Evolutionary conservation across 2,888 invertebrate genomes (phyloP).

Genomic region (Erebia palarica): DNA sequence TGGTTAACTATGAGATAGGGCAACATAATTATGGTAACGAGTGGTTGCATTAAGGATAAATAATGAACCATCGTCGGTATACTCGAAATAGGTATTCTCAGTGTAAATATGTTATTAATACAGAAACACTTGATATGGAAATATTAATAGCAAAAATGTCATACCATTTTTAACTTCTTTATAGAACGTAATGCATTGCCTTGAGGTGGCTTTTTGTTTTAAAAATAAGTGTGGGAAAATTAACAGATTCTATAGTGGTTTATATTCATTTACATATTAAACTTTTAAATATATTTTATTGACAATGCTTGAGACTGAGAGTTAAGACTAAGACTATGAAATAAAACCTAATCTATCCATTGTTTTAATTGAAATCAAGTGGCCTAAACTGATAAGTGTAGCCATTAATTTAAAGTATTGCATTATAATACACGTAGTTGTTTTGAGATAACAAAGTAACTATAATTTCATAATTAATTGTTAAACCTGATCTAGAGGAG

Average conservation of each 20-base stretch:
- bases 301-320: neutral
- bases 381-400: too few species aligned
- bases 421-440: too few species aligned
- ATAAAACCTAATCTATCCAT: too few species aligned
- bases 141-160: slow-evolving; percentile 11
- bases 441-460: too few species aligned
- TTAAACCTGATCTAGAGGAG: too few species aligned
- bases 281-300: neutral
- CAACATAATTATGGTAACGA: slow-evolving; percentile 48
- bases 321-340: too few species aligned
- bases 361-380: too few species aligned
- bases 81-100: slow-evolving; percentile 30
- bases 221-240: neutral
- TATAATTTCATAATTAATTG: too few species aligned
- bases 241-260: neutral
- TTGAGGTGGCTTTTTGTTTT: neutral
- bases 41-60: slow-evolving; percentile 53
- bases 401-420: too few species aligned
- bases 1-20: slow-evolving; percentile 43
- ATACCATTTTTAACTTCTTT: slow-evolving; percentile 10
- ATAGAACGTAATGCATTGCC: neutral
- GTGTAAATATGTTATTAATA: slow-evolving; percentile 24
- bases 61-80: slow-evolving; percentile 46
- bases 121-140: slow-evolving; percentile 18
- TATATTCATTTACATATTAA: neutral